Conservation (phyloP, 2,113 vertebrate genomes). For the Empidonax alnorum region DNA sequence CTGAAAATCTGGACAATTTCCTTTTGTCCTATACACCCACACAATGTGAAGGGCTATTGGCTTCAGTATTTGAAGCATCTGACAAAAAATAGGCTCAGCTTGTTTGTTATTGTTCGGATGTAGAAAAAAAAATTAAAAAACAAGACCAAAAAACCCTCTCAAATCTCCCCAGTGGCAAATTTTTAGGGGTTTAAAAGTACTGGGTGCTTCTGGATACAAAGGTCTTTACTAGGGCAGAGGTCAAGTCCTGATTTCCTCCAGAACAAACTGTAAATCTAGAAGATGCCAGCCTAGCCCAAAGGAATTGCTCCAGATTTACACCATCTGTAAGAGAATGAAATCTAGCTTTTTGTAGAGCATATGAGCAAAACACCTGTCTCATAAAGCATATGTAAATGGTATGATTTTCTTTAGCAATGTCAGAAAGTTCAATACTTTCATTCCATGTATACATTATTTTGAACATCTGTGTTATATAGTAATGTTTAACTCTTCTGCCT, state of each 20-base stretch:
- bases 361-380: neutral
- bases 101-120: neutral
- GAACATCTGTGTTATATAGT: neutral
- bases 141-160: neutral
- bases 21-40: neutral
- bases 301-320: neutral
- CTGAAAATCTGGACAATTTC: slow-evolving; percentile 54
- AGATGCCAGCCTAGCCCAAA: neutral
- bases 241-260: neutral
- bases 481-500: neutral
- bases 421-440: neutral
- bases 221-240: neutral
- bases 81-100: neutral
- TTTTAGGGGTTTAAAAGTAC: neutral
- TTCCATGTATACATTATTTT: neutral
- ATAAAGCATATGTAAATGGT: neutral
- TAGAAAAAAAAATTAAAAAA: neutral
- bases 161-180: neutral
- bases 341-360: neutral
- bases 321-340: neutral
- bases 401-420: neutral
- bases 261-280: neutral
- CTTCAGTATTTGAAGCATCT: neutral
- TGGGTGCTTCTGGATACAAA: neutral
- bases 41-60: neutral